Evolutionary conservation across 2,797 vertebrate species (phyloP).

Genomic region (Peromyscus attwateri): DNA sequence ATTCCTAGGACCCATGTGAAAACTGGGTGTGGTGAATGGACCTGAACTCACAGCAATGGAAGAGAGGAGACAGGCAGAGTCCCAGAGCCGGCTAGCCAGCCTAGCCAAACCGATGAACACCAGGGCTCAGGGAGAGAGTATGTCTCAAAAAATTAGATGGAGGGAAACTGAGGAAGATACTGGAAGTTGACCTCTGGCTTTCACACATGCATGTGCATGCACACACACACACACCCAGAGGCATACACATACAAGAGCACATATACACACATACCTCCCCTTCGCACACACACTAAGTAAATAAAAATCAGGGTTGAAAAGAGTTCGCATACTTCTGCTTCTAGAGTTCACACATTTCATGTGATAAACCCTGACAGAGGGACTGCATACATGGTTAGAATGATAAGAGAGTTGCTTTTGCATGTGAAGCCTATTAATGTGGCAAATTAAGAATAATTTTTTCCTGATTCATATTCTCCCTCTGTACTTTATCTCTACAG

Average conservation of each 20-base stretch:
- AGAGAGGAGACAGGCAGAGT: too few species aligned
- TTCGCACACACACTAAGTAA: too few species aligned
- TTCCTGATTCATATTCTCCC: conserved; percentile 16
- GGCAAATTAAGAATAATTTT: not conserved
- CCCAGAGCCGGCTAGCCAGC: not conserved
- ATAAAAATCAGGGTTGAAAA: conserved; percentile 1
- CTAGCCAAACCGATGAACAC: not conserved
- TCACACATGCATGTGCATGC: not conserved
- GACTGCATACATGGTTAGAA: not conserved
- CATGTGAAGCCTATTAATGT: not conserved
- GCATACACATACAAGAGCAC: not conserved
- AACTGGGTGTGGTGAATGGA: not conserved
- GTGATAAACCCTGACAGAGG: not conserved
- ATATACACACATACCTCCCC: not conserved
- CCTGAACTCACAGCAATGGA: too few species aligned
- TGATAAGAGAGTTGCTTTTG: conserved; percentile 3
- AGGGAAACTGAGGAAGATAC: not conserved
- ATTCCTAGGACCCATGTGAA: not conserved
- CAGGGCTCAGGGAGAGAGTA: not conserved
- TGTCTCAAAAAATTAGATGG: not conserved
- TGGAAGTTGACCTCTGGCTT: not conserved
- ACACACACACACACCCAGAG: not conserved
- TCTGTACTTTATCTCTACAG: not conserved
- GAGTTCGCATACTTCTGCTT: not conserved
- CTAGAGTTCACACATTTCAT: not conserved